Evolutionary conservation across 1,140 invertebrate species (phyloP).

Genomic region (Neodiprion pinetum): DNA sequence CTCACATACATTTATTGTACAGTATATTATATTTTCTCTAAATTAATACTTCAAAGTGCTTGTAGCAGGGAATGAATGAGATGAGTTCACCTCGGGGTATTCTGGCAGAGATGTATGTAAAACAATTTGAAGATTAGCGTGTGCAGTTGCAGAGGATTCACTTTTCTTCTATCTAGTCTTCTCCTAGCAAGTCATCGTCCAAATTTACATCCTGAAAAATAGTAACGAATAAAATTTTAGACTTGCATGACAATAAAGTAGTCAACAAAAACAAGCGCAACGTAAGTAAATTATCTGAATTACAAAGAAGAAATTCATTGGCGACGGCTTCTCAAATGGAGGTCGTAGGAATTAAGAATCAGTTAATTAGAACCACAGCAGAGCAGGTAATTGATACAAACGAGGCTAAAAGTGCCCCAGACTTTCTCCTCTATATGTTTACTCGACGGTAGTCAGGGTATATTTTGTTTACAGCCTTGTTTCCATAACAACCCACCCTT

Average conservation of each 20-base stretch:
- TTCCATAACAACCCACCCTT: slow-evolving; percentile 39
- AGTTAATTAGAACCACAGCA: slow-evolving; percentile 30
- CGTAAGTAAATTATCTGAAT: slow-evolving; percentile 3
- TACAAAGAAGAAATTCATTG: slow-evolving; percentile 9
- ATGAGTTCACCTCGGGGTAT: background rate
- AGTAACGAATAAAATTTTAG: slow-evolving; percentile 32
- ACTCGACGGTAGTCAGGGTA: slow-evolving; percentile 37
- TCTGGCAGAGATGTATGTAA: background rate
- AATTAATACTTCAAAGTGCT: slow-evolving; percentile 7
- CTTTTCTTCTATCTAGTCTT: slow-evolving; percentile 49
- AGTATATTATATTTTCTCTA: background rate
- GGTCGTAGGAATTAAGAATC: slow-evolving; percentile 26
- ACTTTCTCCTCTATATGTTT: slow-evolving; percentile 32
- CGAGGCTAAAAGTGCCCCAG: slow-evolving; percentile 16
- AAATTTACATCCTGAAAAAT: slow-evolving; percentile 69
- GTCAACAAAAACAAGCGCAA: background rate
- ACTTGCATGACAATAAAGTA: background rate
- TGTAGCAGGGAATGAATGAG: background rate
- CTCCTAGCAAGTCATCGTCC: slow-evolving; percentile 70
- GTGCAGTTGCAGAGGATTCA: background rate
- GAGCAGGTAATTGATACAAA: slow-evolving; percentile 36
- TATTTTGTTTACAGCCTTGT: slow-evolving; percentile 45
- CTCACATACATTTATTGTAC: no score
- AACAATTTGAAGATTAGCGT: background rate
- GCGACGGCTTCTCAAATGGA: slow-evolving; percentile 6